These are phyloP conservation scores for Bolinopsis microptera DNA, from an alignment of 37 sponge, comb jelly and placozoan genomes.

Conservation along the genomic window DNA sequence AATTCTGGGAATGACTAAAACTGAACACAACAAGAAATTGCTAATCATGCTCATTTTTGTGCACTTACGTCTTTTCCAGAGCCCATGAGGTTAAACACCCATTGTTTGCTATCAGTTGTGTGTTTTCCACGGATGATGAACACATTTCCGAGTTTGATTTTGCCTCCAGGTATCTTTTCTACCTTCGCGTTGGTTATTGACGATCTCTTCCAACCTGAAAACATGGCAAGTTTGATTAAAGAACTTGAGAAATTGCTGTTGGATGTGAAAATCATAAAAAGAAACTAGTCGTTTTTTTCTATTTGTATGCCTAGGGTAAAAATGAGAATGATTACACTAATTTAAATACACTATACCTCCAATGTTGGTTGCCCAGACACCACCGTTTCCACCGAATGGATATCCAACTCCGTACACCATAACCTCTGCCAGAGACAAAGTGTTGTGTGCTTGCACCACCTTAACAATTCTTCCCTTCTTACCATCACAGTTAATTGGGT, in stretches of 20 bases:
- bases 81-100: background rate
- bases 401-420: background rate
- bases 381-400: conserved; percentile 1
- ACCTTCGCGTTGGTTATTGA: background rate
- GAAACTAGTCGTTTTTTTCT: too few species aligned
- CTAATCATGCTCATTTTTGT: too few species aligned
- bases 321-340: too few species aligned
- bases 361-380: background rate
- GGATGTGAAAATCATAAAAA: too few species aligned
- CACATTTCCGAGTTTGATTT: background rate
- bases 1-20: too few species aligned
- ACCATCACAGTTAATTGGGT: conserved; percentile 9
- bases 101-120: background rate
- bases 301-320: too few species aligned
- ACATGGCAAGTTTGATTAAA: too few species aligned
- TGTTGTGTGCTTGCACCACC: background rate
- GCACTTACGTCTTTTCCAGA: conserved; percentile 7
- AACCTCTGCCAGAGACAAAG: background rate
- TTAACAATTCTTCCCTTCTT: background rate
- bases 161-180: conserved; percentile 1
- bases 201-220: background rate
- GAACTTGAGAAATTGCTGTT: too few species aligned
- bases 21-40: too few species aligned
- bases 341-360: background rate
- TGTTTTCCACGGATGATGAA: conserved; percentile 13